Percentiles rank a stretch among this genome's conserved stretches.
Evolutionary conservation across 2,888 invertebrate genomes (phyloP).

Genomic region (Cheilosia urbana): DNA sequence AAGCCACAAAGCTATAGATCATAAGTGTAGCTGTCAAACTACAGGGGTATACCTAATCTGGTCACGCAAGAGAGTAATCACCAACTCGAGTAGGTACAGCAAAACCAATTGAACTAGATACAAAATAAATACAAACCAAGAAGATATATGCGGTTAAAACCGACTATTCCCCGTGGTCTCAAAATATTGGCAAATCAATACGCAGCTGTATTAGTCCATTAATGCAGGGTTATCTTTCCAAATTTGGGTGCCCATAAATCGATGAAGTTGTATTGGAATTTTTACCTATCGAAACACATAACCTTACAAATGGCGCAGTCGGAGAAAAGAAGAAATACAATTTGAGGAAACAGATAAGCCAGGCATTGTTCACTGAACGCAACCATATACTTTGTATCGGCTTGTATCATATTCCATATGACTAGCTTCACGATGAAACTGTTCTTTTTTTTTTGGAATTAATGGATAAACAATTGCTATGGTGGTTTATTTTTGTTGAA

Average conservation of each 20-base stretch:
- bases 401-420: not conserved
- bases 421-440: not conserved
- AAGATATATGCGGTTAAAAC: not conserved
- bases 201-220: no score
- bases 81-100: not conserved
- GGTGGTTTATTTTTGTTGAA: not conserved
- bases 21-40: not conserved
- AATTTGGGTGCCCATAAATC: no score
- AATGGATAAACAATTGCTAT: not conserved
- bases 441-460: not conserved
- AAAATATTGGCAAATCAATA: no score
- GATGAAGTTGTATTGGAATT: no score
- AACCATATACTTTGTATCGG: no score
- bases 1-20: not conserved
- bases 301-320: no score
- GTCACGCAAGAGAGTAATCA: slow-evolving; percentile 11
- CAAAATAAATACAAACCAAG: not conserved
- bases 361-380: not conserved
- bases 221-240: no score
- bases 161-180: not conserved
- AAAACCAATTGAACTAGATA: not conserved
- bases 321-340: no score
- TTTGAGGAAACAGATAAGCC: no score
- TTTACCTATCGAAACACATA: no score
- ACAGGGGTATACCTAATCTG: not conserved